Base-by-base conservation (phyloP, 1,140 invertebrate genomes). In the Eumaeus atala region DNA sequence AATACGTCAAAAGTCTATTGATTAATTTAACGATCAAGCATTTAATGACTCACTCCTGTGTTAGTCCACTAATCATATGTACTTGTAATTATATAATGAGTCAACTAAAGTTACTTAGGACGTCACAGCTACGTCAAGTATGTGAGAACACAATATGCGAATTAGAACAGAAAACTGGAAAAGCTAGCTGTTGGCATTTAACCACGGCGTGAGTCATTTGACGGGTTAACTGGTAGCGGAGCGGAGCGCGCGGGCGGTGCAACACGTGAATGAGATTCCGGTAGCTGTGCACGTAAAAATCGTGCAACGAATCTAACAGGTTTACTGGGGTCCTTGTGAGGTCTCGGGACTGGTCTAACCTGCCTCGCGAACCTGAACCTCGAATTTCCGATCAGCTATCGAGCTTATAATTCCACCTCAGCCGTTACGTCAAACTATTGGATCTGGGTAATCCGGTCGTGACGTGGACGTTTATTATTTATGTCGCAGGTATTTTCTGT, bases 251-350 rank as follows among this genome's bases (percentile, higher is more conserved):
- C 66, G 67, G 21, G 21, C 21, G 68, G 61, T 76, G 76, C 77
- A 80, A 67, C 79, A 84, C 83, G 77, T 84, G 74, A 86, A 86
- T 86, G 84, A 84, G 79, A 84, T 82, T 84, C 79, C 84, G 81
- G 81, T 86, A 86, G 83, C 77, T 80, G 81, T 77, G 77, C 81
- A 84, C 83, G 83, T 87, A 87, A 87, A 87, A 87, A 87, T 87
- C 83, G 80, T 84, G 79, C 83, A 84, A 87, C 83, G 77, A 84
- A 87, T 87, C 83, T 84, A 84, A 87, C 83, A 87, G 83, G 83
- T 87, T 87, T 87, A 74, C 79, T 77, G 83, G 77, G 77, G 81
- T 87, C 83, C 81, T 87, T 84, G 84, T 70, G 80, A 84, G 78
- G 81, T 75, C 84, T 71, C 74, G 78, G 81, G 84, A 87, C 84